Conservation (phyloP, 2,888 invertebrate species). For the Cosmia pyralina region DNA sequence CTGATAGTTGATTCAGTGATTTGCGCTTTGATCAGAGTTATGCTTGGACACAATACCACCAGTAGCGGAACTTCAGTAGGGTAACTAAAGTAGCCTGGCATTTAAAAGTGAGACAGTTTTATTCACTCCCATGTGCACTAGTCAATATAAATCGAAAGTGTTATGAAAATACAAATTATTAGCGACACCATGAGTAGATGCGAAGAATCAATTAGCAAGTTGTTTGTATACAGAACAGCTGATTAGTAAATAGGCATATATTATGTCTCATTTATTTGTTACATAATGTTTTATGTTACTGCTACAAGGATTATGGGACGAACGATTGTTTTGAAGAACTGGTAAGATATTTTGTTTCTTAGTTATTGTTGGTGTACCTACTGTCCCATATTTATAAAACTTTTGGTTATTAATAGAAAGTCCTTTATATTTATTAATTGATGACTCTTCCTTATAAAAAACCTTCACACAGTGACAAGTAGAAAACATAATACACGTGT, state of each 20-base stretch:
- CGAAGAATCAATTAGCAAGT: constrained; percentile 23
- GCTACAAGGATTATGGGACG: constrained; percentile 81
- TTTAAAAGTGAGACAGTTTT: neutral
- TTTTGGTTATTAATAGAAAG: constrained; percentile 2
- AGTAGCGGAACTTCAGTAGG: neutral
- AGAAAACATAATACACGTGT: neutral
- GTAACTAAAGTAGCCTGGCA: neutral
- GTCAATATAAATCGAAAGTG: constrained; percentile 7
- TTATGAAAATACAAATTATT: constrained; percentile 10
- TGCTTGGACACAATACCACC: neutral
- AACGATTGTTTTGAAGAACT: constrained; percentile 82
- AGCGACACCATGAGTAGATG: constrained; percentile 5
- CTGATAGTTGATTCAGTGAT: neutral
- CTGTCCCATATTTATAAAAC: neutral
- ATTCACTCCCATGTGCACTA: neutral
- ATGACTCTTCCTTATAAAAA: neutral
- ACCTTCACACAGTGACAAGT: neutral
- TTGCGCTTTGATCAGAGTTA: neutral
- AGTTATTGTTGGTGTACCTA: constrained; percentile 1
- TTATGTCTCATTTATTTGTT: constrained; percentile 20
- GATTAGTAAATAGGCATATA: constrained; percentile 25
- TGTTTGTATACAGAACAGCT: constrained; percentile 1
- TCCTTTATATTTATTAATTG: no score
- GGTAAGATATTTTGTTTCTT: constrained; percentile 76
- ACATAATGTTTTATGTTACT: constrained; percentile 58